phyloP scores from a whole-genome alignment of 2,888 invertebrate species.

The Agrotis segetum region DNA sequence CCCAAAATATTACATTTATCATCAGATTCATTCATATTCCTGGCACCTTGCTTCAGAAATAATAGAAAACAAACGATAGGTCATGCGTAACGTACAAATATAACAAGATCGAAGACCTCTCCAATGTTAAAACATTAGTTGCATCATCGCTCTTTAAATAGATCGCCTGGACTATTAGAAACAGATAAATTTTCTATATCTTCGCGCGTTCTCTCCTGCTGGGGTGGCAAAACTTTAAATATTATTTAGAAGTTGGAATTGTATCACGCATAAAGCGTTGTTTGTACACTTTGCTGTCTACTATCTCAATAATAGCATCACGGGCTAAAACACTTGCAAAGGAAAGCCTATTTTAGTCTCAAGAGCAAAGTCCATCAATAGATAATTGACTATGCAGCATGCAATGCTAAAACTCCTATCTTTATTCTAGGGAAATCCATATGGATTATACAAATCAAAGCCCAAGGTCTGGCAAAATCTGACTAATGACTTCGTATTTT shows the following conservation, averaged over 20 bases:
- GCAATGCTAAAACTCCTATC: conserved; percentile 9
- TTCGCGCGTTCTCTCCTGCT: conserved; percentile 23
- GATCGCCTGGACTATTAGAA: conserved; percentile 66
- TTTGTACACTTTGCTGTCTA: conserved; percentile 7
- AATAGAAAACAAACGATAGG: conserved; percentile 60
- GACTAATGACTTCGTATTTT: conserved; percentile 41
- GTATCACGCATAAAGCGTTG: conserved; percentile 1
- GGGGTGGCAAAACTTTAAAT: conserved; percentile 9
- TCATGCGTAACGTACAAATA: conserved; percentile 59
- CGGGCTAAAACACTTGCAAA: conserved; percentile 29
- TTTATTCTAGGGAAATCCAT: conserved; percentile 38
- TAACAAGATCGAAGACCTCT: conserved; percentile 63
- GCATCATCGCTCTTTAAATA: conserved; percentile 71
- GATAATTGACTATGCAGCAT: conserved; percentile 10
- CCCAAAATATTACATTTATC: conserved; percentile 30
- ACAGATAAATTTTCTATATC: conserved; percentile 63
- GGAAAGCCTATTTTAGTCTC: conserved; percentile 27
- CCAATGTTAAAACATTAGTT: conserved; percentile 65
- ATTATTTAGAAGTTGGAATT: conserved; percentile 3
- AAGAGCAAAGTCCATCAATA: conserved; percentile 27
- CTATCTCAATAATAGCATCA: conserved; percentile 20
- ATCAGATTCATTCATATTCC: conserved; percentile 58
- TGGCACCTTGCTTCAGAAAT: conserved; percentile 47
- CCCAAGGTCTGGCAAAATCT: conserved; percentile 18
- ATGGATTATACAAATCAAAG: conserved; percentile 38